Evolutionary conservation across 2,113 vertebrate species (phyloP).

Genomic region (Hippocampus mohnikei): DNA sequence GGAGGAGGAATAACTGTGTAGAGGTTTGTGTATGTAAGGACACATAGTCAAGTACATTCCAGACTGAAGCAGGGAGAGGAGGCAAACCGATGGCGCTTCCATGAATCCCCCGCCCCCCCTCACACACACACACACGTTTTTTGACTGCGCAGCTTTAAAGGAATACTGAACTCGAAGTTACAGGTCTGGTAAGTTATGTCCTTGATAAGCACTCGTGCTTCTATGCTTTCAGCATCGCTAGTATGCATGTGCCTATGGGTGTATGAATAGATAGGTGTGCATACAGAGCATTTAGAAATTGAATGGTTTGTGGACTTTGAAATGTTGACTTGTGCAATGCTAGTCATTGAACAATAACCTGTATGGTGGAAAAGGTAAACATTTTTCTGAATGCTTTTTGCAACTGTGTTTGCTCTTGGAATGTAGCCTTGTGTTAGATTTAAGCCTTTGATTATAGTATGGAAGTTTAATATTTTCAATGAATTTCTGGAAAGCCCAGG

Average conservation of each 20-base stretch:
- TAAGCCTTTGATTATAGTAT: background rate
- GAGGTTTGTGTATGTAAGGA: constrained; percentile 1
- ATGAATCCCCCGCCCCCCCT: background rate
- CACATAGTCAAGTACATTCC: constrained; percentile 5
- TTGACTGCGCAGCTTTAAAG: constrained; percentile 16
- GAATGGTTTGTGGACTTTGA: constrained; percentile 26
- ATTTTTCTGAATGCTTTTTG: background rate
- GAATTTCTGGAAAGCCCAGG: background rate
- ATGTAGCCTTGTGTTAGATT: background rate
- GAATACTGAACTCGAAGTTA: constrained; percentile 36
- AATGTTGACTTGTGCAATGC: constrained; percentile 7
- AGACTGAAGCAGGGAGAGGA: constrained; percentile 2
- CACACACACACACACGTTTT: background rate
- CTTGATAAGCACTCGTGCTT: background rate
- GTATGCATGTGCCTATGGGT: background rate
- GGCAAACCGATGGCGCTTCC: background rate
- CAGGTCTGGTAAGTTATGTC: constrained; percentile 5
- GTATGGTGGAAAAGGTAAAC: background rate
- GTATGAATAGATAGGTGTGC: background rate
- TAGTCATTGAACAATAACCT: constrained; percentile 10
- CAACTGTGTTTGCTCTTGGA: background rate
- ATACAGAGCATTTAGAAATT: background rate
- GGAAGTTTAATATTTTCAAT: background rate
- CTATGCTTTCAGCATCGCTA: background rate
- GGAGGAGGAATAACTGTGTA: background rate